phyloP scores from a whole-genome alignment of 2,113 vertebrate genomes.

The Rhabdornis inornatus region DNA sequence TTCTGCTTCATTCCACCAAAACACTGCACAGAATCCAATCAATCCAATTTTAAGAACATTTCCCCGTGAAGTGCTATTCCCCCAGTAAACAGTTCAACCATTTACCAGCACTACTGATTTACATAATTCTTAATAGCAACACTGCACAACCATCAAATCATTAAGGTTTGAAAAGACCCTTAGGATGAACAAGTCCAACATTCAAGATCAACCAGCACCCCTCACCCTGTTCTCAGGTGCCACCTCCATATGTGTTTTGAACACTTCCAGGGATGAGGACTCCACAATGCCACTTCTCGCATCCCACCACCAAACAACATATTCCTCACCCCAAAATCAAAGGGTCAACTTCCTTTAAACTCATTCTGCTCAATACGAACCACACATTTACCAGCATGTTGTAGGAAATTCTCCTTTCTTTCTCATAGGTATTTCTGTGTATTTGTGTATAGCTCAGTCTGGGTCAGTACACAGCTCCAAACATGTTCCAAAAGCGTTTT shows the following conservation, averaged over 20 bases:
- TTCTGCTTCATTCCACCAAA: neutral
- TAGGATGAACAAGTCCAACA: neutral
- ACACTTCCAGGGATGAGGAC: neutral
- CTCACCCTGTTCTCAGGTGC: neutral
- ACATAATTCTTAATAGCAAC: neutral
- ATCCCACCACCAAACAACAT: neutral
- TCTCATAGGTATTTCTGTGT: neutral
- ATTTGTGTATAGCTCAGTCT: neutral
- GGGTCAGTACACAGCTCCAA: neutral
- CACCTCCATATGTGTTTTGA: neutral
- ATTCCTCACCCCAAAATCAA: neutral
- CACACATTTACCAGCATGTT: accelerated
- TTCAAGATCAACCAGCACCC: neutral
- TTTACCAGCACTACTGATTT: neutral
- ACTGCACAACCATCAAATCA: neutral
- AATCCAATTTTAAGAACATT: neutral
- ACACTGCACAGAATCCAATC: neutral
- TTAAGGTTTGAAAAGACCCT: neutral
- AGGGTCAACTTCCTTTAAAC: neutral
- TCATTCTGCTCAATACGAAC: neutral
- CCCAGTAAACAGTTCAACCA: neutral
- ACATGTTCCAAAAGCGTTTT: neutral
- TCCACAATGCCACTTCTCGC: neutral
- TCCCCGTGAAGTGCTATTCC: neutral
- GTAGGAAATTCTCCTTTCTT: neutral